A percentile compares a stretch with the other conserved stretches of the same genome.
Conservation (phyloP, 2,888 invertebrate genomes). For the Pycnomerus fuliginosus region DNA sequence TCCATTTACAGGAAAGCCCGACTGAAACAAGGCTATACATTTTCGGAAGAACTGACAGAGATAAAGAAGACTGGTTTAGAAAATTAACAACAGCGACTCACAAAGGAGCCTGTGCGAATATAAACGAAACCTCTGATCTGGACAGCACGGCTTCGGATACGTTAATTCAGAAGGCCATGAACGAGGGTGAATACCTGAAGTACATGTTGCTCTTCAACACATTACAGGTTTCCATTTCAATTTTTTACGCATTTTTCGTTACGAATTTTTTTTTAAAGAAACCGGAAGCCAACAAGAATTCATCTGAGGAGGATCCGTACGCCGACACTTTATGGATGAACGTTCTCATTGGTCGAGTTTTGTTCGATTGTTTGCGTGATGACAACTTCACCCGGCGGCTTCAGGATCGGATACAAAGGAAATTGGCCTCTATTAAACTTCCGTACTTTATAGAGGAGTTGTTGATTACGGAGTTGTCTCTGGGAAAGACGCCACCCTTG, state of each 20-base stretch:
- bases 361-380: conserved; percentile 82
- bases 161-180: conserved; percentile 21
- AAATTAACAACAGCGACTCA: conserved; percentile 44
- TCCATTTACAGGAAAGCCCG: no score
- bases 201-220: conserved; percentile 46
- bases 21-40: conserved; percentile 43
- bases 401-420: conserved; percentile 79
- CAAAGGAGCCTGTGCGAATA: conserved; percentile 16
- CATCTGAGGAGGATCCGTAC: not conserved
- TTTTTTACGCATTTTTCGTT: no score
- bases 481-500: conserved; percentile 69
- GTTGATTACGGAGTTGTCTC: conserved; percentile 70
- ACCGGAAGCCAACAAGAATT: not conserved
- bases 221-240: conserved; percentile 32
- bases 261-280: no score
- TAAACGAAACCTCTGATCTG: conserved; percentile 7
- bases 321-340: conserved; percentile 73
- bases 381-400: conserved; percentile 67
- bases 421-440: conserved; percentile 80
- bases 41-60: conserved; percentile 80
- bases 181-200: conserved; percentile 43
- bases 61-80: conserved; percentile 86
- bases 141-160: conserved; percentile 8
- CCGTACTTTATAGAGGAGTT: conserved; percentile 89
- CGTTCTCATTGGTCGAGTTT: conserved; percentile 71